A percentile compares a stretch with the other conserved stretches of the same genome.
Conservation (phyloP, 2,797 vertebrate species). For the Bryconaethiops microstoma region DNA sequence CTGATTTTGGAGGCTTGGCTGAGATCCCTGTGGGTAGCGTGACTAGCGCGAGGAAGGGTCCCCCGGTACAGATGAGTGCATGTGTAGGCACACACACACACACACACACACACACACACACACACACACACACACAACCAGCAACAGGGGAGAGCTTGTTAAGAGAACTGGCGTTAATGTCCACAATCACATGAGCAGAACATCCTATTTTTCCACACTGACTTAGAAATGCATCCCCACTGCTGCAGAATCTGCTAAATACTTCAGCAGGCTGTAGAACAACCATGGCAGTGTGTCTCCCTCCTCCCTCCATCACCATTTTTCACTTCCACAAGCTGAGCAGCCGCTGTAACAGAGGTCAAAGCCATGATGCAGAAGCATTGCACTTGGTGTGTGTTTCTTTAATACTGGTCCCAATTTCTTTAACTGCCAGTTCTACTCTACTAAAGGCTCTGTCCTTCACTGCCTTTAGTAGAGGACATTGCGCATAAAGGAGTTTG, state of each 20-base stretch:
- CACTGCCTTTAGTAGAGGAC: conserved; percentile 18
- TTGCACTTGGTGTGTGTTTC: conserved; percentile 42
- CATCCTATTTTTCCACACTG: conserved; percentile 10
- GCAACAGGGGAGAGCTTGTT: conserved; percentile 12
- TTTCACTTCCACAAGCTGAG: conserved; percentile 12
- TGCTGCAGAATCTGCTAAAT: conserved; percentile 26
- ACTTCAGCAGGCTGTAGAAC: conserved; percentile 41
- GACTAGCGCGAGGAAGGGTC: conserved; percentile 39
- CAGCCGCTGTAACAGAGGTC: conserved; percentile 35
- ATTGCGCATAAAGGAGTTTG: conserved; percentile 20
- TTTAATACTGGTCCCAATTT: conserved; percentile 29
- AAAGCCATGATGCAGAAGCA: conserved; percentile 33
- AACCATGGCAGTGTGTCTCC: conserved; percentile 24
- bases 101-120: neutral
- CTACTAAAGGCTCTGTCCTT: neutral
- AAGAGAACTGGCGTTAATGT: neutral
- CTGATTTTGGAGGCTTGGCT: conserved; percentile 28
- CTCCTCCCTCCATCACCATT: neutral
- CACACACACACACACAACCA: too few relatives aligned
- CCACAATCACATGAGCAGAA: conserved; percentile 2
- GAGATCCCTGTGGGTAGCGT: conserved; percentile 21
- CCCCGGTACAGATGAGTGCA: conserved; percentile 31
- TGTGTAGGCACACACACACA: conserved; percentile 8
- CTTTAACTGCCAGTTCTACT: conserved; percentile 19
- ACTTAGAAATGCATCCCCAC: neutral